Percentiles rank a stretch among this genome's conserved stretches.
phyloP scores from a whole-genome alignment of 2,888 invertebrate species.

The Adelphocoris suturalis region DNA sequence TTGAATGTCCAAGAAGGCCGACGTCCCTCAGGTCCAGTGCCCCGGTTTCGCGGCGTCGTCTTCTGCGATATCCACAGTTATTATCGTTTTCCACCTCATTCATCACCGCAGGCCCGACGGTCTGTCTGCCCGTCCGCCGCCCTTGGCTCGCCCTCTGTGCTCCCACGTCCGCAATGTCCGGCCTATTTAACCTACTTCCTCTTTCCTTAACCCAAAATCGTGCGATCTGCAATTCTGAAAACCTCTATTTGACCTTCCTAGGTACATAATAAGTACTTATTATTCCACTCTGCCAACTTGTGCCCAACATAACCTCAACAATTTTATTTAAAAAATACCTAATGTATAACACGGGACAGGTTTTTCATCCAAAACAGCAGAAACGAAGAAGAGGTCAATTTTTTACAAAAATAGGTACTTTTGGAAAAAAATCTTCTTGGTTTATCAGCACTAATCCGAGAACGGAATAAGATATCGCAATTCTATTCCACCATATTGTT shows the following conservation, averaged over 20 bases:
- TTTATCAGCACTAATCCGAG: too few species aligned
- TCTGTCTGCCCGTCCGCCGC: not conserved
- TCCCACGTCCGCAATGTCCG: not conserved
- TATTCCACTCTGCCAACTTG: not conserved
- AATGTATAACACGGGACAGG: too few species aligned
- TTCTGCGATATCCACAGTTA: not conserved
- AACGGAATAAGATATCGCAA: too few species aligned
- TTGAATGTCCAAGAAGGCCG: slow-evolving; percentile 45
- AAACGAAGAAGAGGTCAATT: too few species aligned
- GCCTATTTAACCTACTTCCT: slow-evolving; percentile 6
- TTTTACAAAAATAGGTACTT: too few species aligned
- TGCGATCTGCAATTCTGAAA: not conserved
- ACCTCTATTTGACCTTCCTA: not conserved
- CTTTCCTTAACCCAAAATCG: slow-evolving; percentile 39
- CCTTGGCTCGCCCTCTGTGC: slow-evolving; percentile 8
- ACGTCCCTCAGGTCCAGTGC: slow-evolving; percentile 26
- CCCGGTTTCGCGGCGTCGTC: not conserved
- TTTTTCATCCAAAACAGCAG: too few species aligned
- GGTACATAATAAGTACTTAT: not conserved
- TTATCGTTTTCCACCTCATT: slow-evolving; percentile 21
- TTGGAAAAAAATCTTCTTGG: too few species aligned
- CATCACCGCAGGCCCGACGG: slow-evolving; percentile 3
- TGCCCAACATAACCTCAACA: too few species aligned
- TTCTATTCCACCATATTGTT: too few species aligned
- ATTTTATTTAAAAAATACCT: too few species aligned